These are phyloP conservation scores for Paedocypris sp. DNA, from an alignment of 2,113 vertebrate species.

Conservation along the genomic window DNA sequence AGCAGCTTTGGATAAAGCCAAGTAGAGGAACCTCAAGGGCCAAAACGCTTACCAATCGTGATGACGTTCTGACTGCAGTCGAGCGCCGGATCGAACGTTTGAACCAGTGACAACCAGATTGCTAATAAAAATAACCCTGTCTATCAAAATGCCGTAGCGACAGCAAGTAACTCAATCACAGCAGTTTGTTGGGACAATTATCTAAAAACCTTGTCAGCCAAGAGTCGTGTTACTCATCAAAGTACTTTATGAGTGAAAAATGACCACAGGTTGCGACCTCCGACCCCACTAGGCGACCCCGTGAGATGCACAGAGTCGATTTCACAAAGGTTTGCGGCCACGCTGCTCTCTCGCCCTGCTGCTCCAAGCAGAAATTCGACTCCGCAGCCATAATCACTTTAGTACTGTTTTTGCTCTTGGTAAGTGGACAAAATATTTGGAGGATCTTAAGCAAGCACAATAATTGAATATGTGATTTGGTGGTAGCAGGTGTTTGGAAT, in stretches of 20 bases:
- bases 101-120: neutral
- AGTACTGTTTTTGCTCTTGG: slow-evolving; percentile 72
- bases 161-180: slow-evolving; percentile 55
- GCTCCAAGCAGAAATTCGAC: slow-evolving; percentile 57
- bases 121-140: neutral
- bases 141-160: slow-evolving; percentile 40
- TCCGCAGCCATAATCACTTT: slow-evolving; percentile 67
- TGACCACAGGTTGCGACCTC: slow-evolving; percentile 61
- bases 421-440: slow-evolving; percentile 86
- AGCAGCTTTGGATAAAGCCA: no score
- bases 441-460: slow-evolving; percentile 70
- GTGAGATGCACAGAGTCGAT: slow-evolving; percentile 57
- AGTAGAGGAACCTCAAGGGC: no score
- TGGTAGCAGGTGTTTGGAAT: slow-evolving; percentile 66
- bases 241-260: slow-evolving; percentile 63
- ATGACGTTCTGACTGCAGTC: no score
- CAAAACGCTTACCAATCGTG: no score
- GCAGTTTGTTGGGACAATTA: slow-evolving; percentile 60
- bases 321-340: slow-evolving; percentile 49
- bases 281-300: slow-evolving; percentile 64
- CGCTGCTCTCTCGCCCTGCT: slow-evolving; percentile 34
- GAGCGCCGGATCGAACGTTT: neutral
- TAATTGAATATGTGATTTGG: slow-evolving; percentile 66
- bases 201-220: slow-evolving; percentile 55
- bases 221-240: slow-evolving; percentile 73